Base-by-base conservation (phyloP, 2,113 vertebrate species). In the Gobius niger region DNA sequence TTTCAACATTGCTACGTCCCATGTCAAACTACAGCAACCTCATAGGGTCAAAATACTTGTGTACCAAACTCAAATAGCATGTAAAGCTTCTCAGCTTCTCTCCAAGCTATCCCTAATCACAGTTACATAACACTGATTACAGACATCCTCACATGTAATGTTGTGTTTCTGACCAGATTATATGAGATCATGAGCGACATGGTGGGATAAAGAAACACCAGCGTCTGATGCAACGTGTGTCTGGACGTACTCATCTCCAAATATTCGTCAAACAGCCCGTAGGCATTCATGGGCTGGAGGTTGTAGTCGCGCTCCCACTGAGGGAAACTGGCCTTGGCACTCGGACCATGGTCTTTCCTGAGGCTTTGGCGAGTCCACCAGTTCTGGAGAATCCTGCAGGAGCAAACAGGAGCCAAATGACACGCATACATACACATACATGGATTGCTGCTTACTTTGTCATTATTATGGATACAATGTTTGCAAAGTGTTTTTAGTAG, bases 251-350 rank as follows among this genome's bases (percentile, higher is more conserved):
- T 98, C 96, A 99, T 99, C 93, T 98, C 96, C 72, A 98, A 85
- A 86, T 98, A 99, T 89, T 99, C 97, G 50, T 99, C 96, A 51
- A 99, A 99, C 77, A 98, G 95, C 73, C 96, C 96, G 1, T 98
- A 98, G 68, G 93, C 91, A 63, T 99, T 97, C 91, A 98, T 95
- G 1, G 96, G 95, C 49, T 97, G 96, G 9, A 98, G 92, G 75
- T 96, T 96, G 84, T 96, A 97, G 87, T 98, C 96, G 72, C 94
- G 94, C 86, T 99, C 96, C 95, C 97, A 99, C 60, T 96, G 95
- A 41, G 95, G 94, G 77, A 96, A 94, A 67, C 77, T 87, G 66
- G 89, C 74, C 90, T 93, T 95, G 57, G 90, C 87, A 2, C 92
- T 90, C 9, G 90, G 81, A 34, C 95, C 95, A 0, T 94, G 91